phyloP scores from a whole-genome alignment of 2,113 vertebrate species.

The Semicossyphus pulcher region DNA sequence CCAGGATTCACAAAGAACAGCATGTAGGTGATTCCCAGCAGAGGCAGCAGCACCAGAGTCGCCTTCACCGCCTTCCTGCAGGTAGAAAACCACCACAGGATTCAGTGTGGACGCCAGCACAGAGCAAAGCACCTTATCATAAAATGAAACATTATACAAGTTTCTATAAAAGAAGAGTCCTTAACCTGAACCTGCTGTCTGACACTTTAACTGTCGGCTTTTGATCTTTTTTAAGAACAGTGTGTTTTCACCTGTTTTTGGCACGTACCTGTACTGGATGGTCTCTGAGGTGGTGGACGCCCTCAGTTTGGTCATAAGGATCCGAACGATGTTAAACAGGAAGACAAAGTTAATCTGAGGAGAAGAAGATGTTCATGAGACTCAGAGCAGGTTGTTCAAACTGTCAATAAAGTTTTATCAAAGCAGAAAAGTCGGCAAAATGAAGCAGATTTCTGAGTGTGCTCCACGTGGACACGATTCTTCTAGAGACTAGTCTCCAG shows the following conservation, averaged over 20 bases:
- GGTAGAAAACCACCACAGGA: background rate
- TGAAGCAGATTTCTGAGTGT: too few species aligned
- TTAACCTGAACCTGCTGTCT: too few species aligned
- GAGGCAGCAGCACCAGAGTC: slow-evolving; percentile 58
- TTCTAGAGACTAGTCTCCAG: too few species aligned
- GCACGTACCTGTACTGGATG: slow-evolving; percentile 74
- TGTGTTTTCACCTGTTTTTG: background rate
- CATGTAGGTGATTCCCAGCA: slow-evolving; percentile 68
- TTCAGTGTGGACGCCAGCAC: too few species aligned
- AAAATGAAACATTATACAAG: too few species aligned
- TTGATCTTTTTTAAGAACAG: too few species aligned
- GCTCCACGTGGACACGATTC: too few species aligned
- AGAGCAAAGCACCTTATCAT: background rate
- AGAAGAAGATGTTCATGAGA: background rate
- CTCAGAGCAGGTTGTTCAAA: too few species aligned
- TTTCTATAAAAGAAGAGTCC: too few species aligned
- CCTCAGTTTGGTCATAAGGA: slow-evolving; percentile 78
- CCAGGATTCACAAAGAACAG: slow-evolving; percentile 66
- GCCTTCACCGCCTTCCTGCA: slow-evolving; percentile 67
- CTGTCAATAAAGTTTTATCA: too few species aligned
- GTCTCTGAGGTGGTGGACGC: slow-evolving; percentile 77
- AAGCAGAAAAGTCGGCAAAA: too few species aligned
- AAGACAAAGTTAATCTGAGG: slow-evolving; percentile 77
- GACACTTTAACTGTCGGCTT: too few species aligned
- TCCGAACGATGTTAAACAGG: slow-evolving; percentile 79